Base-by-base conservation (phyloP, 2,113 vertebrate species). In the Tenebrosternarchus preto region DNA sequence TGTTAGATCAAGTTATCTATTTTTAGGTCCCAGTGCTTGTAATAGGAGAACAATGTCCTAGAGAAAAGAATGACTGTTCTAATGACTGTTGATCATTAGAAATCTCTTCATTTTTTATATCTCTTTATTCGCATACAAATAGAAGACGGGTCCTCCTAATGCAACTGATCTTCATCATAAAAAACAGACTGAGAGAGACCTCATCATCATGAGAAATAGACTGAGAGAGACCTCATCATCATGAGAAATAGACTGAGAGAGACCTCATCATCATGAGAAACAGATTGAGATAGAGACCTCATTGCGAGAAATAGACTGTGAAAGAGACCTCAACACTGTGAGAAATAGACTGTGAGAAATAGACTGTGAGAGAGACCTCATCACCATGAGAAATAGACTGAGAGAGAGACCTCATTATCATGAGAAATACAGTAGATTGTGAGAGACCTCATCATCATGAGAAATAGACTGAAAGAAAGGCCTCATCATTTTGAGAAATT, bases 331-430 rank as follows among this genome's bases (percentile, higher is more conserved):
- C 80, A 61, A 19, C 27, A 36, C 76, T 60, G 31, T 75, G 72
- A 73, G 83, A 80, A 82, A 63, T 77, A n/a, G n/a, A n/a, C n/a
- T n/a, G n/a, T n/a, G n/a, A 53, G 33, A 85, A 85, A 89, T 85
- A 82, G 83, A 43, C 29, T 80, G 70, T 75, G 20, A 24, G 63
- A 83, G 67, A 70, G 46, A 72, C 57, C 63, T 83, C 80, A 61
- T 22, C 27, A 36, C 76, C 63, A 27, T 75, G 72, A 73, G 83
- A 80, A 82, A 63, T 77, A n/a, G n/a, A n/a, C n/a, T n/a, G n/a
- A n/a, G n/a, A n/a, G n/a, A n/a, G n/a, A n/a, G n/a, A n/a, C n/a
- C n/a, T n/a, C n/a, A n/a, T n/a, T n/a, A n/a, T n/a, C n/a, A n/a
- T n/a, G n/a, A n/a, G n/a, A n/a, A n/a, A n/a, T n/a, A n/a, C n/a